A percentile compares a stretch with the other conserved stretches of the same genome.
Evolutionary conservation across 2,888 invertebrate genomes (phyloP).

Genomic region (Drosophila barbarae): DNA sequence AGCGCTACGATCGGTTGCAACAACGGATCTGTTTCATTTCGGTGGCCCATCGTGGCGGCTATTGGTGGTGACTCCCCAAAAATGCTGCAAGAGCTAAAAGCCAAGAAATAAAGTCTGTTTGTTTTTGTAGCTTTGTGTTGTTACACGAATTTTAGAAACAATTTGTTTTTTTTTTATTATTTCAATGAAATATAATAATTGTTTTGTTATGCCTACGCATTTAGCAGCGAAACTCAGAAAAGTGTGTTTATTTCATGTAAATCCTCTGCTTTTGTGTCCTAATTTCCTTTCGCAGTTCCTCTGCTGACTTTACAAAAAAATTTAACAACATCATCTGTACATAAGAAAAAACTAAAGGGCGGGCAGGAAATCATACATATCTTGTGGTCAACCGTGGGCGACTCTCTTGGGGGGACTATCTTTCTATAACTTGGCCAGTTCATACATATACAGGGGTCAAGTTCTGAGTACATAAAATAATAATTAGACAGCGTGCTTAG

Average conservation of each 20-base stretch:
- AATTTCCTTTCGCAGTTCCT: constrained; percentile 25
- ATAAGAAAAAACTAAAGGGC: constrained; percentile 59
- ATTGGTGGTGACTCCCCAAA: neutral
- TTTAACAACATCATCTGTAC: constrained; percentile 65
- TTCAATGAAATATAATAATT: constrained; percentile 76
- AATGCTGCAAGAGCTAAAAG: neutral
- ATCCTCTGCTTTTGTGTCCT: constrained; percentile 24
- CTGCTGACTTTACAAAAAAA: constrained; percentile 57
- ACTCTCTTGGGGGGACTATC: constrained; percentile 27
- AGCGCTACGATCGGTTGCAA: constrained; percentile 13
- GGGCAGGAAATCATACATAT: constrained; percentile 44
- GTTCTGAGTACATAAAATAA: constrained; percentile 48
- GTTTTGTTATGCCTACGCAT: constrained; percentile 66
- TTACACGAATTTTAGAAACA: constrained; percentile 76
- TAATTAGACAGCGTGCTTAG: constrained; percentile 48
- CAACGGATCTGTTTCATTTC: constrained; percentile 12
- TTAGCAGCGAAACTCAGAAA: constrained; percentile 62
- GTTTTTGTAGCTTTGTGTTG: constrained; percentile 64
- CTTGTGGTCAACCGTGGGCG: constrained; percentile 53
- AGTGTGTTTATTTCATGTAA: constrained; percentile 37
- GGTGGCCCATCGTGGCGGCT: constrained; percentile 7
- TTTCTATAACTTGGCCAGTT: constrained; percentile 55
- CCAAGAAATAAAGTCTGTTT: constrained; percentile 6
- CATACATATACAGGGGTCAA: constrained; percentile 43
- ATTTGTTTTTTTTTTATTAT: constrained; percentile 70